Conservation (phyloP, 2,113 vertebrate species). For the Copsychus sechellarum region DNA sequence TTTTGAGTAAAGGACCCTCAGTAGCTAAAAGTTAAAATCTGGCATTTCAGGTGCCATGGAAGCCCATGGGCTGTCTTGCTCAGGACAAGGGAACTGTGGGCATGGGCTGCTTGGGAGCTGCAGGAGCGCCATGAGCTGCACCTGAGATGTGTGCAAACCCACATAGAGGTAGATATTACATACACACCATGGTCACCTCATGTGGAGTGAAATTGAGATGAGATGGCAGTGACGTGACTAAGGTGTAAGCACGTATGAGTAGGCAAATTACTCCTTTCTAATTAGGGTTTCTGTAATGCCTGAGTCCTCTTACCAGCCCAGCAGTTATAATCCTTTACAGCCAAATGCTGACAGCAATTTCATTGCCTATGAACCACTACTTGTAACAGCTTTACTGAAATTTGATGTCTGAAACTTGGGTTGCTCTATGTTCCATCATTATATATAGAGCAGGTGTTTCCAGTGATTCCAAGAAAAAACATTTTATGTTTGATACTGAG, state of each 20-base stretch:
- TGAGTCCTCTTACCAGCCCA: neutral
- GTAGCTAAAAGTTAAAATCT: neutral
- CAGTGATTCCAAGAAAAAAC: neutral
- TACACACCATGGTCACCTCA: neutral
- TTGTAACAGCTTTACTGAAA: neutral
- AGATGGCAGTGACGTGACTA: neutral
- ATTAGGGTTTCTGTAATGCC: neutral
- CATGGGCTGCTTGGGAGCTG: neutral
- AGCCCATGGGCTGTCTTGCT: neutral
- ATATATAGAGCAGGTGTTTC: neutral
- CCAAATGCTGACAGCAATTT: neutral
- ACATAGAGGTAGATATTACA: rapidly evolving
- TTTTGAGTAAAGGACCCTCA: neutral
- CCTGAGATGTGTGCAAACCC: rapidly evolving
- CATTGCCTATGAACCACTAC: neutral
- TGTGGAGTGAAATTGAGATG: rapidly evolving
- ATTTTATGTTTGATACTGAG: neutral
- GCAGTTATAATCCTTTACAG: neutral
- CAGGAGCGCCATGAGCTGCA: neutral
- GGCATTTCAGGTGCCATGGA: neutral
- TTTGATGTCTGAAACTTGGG: neutral
- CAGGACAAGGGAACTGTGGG: neutral
- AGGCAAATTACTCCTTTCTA: neutral
- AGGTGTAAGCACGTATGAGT: rapidly evolving
- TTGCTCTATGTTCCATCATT: neutral